A percentile compares a stretch with the other conserved stretches of the same genome.
phyloP scores from a whole-genome alignment of 2,888 invertebrate species.

The Nymphalis c-album region DNA sequence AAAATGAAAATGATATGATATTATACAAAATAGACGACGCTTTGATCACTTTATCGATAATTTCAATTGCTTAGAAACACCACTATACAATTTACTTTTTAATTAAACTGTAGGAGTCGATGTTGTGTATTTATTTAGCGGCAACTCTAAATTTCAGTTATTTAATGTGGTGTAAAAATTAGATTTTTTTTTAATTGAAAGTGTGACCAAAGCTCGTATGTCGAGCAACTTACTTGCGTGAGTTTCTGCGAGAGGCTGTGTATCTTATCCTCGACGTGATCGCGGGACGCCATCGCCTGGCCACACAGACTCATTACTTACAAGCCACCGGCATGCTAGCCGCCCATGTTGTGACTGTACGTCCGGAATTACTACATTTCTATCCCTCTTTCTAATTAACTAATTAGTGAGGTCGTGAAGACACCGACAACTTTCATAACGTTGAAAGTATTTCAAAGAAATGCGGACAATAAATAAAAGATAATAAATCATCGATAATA shows the following conservation, averaged over 20 bases:
- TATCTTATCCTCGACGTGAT: constrained; percentile 88
- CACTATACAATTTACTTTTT: background rate
- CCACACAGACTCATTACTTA: constrained; percentile 78
- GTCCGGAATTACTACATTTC: constrained; percentile 35
- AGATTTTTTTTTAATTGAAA: background rate
- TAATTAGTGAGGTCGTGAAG: background rate
- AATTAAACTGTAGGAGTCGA: too few relatives aligned
- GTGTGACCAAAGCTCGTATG: constrained; percentile 31
- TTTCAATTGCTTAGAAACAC: background rate
- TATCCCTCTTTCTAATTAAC: background rate
- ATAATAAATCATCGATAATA: background rate
- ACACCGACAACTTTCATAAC: background rate
- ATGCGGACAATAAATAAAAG: background rate
- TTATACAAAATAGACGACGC: constrained; percentile 45
- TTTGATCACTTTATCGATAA: constrained; percentile 49
- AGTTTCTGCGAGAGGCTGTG: constrained; percentile 87
- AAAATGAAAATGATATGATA: constrained; percentile 47
- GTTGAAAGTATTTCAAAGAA: background rate
- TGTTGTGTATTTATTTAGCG: too few relatives aligned
- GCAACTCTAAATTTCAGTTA: too few relatives aligned
- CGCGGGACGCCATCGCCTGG: constrained; percentile 87
- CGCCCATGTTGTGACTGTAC: constrained; percentile 61
- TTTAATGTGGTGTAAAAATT: too few relatives aligned
- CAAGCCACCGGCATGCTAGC: constrained; percentile 66
- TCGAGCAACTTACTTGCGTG: constrained; percentile 84